Evolutionary conservation across 1,140 invertebrate genomes (phyloP), one percentile per base, ranked within the genome.

Genomic region (Carcinoscorpius rotundicauda): DNA sequence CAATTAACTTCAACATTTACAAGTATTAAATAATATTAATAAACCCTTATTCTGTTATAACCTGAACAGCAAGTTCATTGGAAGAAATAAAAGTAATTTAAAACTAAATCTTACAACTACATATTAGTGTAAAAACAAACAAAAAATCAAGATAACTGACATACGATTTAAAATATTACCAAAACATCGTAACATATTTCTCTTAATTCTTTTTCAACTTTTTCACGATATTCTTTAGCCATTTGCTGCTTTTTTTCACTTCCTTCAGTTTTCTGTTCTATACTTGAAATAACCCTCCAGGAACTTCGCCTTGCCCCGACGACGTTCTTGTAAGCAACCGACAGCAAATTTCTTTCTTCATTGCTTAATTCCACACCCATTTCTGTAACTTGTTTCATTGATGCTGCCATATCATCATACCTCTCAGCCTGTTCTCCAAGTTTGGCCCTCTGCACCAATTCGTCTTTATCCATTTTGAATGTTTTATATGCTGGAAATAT

Each of bases 251-350:
- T 98, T 79, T 93, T 87, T 82, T 98, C 96, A 65, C 73, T 76
- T 70, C 91, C 91, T 80, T 94, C 89, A 78, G 93, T 91, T 83
- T 95, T 94, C 82, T 97, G 92, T 85, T 98, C 96, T 78, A 99
- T 98, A 75, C 91, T 95, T 72, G 93, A 97, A 78, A 99, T 97
- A 75, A 98, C 95, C 76, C 96, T 86, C 95, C 95, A 98, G 74
- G 94, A 97, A 84, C 95, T 83, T 75, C 95, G 85, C 75, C 95
- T 85, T 72, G 95, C 95, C 71, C 96, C 96, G 68, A 99, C 95
- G 63, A 98, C 94, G 83, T 98, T 98, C 85, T 98, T 98, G 84
- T 98, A 98, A 70, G 96, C 96, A 74, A 97, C 94, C 63, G 94
- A 97, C 72, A 98, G 85, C 65, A 98, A 85, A 82, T 98, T 98